Base-by-base conservation (phyloP, 2,113 vertebrate genomes). In the Butorides virescens region DNA sequence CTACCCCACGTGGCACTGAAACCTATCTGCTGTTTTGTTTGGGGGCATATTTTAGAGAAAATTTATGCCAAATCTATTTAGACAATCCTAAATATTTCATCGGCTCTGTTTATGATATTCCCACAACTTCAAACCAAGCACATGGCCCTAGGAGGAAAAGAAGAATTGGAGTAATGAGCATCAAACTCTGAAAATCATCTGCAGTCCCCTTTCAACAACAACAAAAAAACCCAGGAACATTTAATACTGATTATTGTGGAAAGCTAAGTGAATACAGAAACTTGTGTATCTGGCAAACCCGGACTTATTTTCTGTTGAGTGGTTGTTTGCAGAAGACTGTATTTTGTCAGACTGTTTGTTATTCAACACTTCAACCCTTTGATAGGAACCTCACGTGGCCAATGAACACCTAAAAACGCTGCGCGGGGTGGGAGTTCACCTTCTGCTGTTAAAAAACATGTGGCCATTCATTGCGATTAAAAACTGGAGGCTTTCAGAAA, bases 11-110 rank as follows among this genome's bases (percentile, higher is more conserved):
- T 0, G 0, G 75, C 78, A 76, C 59, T 2, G 3, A 71, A 93
- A 55, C 18, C 72, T 90, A 95, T 86, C 92, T 95, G 90, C 56
- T 96, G 72, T 80, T 90, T 93, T 76, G 67, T 93, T 84, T 86
- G 46, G 42, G 66, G 85, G 42, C 72, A 90, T 74, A 66, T 79
- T 88, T 96, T 55, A 85, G 78, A 63, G 82, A 84, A 88, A 92
- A 86, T 55, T 82, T 76, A 55, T 96, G 86, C 86, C 71, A 90
- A 80, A 94, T 94, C 86, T 90, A 46, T 84, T 95, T 71, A 88
- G 88, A 77, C 86, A 82, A 56, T 90, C 82, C 52, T 96, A 94
- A 97, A 94, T 95, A 94, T 96, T 97, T 93, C 82, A 94, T 83
- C 93, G 67, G 86, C 82, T 76, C 50, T 36, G 50, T 66, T 90